These are phyloP conservation scores for Thunnus albacares DNA, from an alignment of 2,797 vertebrate species.

Conservation along the genomic window DNA sequence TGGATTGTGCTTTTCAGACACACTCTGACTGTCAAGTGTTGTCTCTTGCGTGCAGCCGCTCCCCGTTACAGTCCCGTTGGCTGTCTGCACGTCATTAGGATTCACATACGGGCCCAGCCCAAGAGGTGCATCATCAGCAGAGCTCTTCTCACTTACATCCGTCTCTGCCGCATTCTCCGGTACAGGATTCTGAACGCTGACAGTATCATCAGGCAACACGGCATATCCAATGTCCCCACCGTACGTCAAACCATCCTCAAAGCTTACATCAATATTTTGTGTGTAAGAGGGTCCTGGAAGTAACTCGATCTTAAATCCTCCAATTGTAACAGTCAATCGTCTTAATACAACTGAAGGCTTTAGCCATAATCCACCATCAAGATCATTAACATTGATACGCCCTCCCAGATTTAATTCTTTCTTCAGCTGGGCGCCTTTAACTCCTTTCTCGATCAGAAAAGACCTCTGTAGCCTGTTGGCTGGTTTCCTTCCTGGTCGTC, in stretches of 20 bases:
- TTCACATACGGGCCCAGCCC: conserved; percentile 86
- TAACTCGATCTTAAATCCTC: conserved; percentile 87
- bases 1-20: conserved; percentile 51
- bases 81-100: conserved; percentile 87
- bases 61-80: conserved; percentile 74
- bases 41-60: conserved; percentile 50
- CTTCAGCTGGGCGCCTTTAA: conserved; percentile 71
- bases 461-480: conserved; percentile 82
- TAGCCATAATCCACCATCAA: conserved; percentile 78
- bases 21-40: conserved; percentile 72
- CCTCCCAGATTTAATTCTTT: conserved; percentile 78
- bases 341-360: conserved; percentile 85
- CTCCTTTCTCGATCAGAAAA: conserved; percentile 77
- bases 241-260: conserved; percentile 67
- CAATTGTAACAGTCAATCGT: conserved; percentile 87
- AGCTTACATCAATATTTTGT: conserved; percentile 54
- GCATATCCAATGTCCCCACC: conserved; percentile 64
- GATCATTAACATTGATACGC: conserved; percentile 74
- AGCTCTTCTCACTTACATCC: conserved; percentile 55
- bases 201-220: conserved; percentile 61
- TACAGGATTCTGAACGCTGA: conserved; percentile 51
- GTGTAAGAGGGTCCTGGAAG: conserved; percentile 86
- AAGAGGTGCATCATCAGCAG: conserved; percentile 66
- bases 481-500: conserved; percentile 82
- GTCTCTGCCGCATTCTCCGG: conserved; percentile 60